Base-by-base conservation (phyloP, 2,113 vertebrate genomes). In the Zosterops lateralis region DNA sequence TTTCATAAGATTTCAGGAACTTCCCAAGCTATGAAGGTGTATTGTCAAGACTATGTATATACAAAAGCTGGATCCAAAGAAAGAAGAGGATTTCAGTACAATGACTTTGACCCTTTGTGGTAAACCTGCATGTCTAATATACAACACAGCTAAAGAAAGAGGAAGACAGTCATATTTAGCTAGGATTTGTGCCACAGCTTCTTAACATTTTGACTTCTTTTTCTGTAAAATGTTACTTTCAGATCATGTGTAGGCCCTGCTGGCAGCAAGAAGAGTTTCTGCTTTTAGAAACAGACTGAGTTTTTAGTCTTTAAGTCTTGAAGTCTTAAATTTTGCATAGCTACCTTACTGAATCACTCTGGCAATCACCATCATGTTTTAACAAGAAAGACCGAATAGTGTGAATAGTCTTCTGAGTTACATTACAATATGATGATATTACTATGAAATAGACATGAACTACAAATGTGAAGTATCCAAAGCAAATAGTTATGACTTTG, bases 31-130 rank as follows among this genome's bases (percentile, higher is more conserved):
- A 9, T 10, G 34, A 75, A 51, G 32, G 12, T 32, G 25, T 38
- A 54, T 15, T 32, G 9, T 50, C 36, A 78, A 77, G 42, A 12
- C 17, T 47, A 57, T 0, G 0, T 8, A 26, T 17, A 51, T 16
- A 50, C 2, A 72, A 48, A 92, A 64, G 20, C 14, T 56, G 18
- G 7, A 65, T 57, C 28, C 25, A 91, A 64, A 85, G 47, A 50
- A 73, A 44, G 26, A 80, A 72, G 6, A 84, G 3, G 4, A 73
- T 51, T 92, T 84, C 4, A 71, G 4, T 38, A 71, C 17, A 74
- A 62, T 5, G 14, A 12, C 71, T 74, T 50, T 84, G 20, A 38
- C 14, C 42, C n/a, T 51, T 31, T 5, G 34, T 50, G n/a, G 65
- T 57, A 91, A 64, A 87, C 4, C 16, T 48, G 42, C 3, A 47